Base-by-base conservation (phyloP, 2,113 vertebrate genomes). In the Promerops cafer region DNA sequence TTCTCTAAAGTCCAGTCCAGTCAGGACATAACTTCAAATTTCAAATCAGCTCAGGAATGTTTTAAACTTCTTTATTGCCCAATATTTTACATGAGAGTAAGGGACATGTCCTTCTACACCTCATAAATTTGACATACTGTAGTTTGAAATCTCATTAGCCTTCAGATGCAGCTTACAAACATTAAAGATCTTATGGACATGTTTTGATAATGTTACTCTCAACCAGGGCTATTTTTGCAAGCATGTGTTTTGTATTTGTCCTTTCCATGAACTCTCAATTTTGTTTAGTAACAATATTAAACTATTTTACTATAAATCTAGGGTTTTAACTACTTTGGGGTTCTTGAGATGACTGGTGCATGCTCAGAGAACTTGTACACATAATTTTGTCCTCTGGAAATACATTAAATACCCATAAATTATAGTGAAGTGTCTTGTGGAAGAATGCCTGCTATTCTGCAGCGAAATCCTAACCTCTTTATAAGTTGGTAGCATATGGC, bases 61-160 rank as follows among this genome's bases (percentile, higher is more conserved):
- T 93, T 84, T 52, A 61, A 94, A 37, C 57, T 81, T 85, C 50
- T 92, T 96, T 96, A 93, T 68, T 83, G 80, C 70, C 44, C 82
- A 92, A 80, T 96, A 96, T 90, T 92, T 92, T 80, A 77, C 35
- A 61, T 53, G 53, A 76, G 72, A 49, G 44, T 95, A 94, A 94
- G 83, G 91, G 47, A 92, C 20, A 59, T 89, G 66, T 97, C 72
- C 57, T 95, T 93, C 65, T 74, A 83, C 96, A 96, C 95, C 95
- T 96, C 90, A 71, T 96, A 96, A 97, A 97, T 60, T 80, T 87
- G 90, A 87, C 74, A 76, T 87, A 94, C 33, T 92, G 77, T 90
- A 91, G 85, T 95, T 66, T 64, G 83, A 92, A 91, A 85, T 88
- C 74, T 95, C 61, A 66, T 92, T 93, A 95, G 80, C 66, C n/a